Evolutionary conservation across 2,888 invertebrate genomes (phyloP).

Genomic region (Venustoraphidia nigricollis): DNA sequence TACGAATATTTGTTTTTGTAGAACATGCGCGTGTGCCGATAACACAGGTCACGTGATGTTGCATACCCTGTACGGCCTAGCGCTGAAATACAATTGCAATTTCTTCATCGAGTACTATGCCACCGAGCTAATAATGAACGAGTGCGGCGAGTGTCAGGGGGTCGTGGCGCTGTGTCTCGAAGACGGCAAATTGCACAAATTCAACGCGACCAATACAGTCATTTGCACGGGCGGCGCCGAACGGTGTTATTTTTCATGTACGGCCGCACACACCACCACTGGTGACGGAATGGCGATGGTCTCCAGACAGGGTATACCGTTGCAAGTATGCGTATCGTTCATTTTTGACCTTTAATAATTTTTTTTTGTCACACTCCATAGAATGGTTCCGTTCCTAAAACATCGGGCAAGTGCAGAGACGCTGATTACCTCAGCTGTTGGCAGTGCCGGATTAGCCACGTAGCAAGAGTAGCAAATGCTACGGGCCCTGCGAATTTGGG

Average conservation of each 20-base stretch:
- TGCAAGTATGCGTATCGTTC: constrained; percentile 39
- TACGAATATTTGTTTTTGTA: constrained; percentile 6
- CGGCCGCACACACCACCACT: constrained; percentile 94
- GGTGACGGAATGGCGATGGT: constrained; percentile 93
- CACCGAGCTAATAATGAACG: constrained; percentile 50
- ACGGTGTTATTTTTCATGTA: constrained; percentile 90
- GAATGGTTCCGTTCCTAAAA: no score
- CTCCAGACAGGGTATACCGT: constrained; percentile 77
- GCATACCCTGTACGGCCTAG: constrained; percentile 55
- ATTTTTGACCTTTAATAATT: no score
- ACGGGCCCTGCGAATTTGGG: no score
- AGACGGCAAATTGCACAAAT: constrained; percentile 35
- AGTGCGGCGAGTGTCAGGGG: constrained; percentile 39
- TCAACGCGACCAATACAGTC: constrained; percentile 47
- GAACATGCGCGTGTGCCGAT: constrained; percentile 52
- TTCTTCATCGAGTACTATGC: constrained; percentile 61
- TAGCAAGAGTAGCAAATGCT: no score
- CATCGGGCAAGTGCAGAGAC: no score
- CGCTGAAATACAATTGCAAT: constrained; percentile 47
- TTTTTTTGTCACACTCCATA: no score
- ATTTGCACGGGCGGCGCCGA: constrained; percentile 78
- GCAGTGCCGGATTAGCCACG: no score
- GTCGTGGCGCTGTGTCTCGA: constrained; percentile 51
- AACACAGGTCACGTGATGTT: constrained; percentile 53
- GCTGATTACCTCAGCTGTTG: no score